Percentiles rank a stretch among this genome's conserved stretches.
Evolutionary conservation across 2,113 vertebrate species (phyloP).

Genomic region (Platycercus adscitus): DNA sequence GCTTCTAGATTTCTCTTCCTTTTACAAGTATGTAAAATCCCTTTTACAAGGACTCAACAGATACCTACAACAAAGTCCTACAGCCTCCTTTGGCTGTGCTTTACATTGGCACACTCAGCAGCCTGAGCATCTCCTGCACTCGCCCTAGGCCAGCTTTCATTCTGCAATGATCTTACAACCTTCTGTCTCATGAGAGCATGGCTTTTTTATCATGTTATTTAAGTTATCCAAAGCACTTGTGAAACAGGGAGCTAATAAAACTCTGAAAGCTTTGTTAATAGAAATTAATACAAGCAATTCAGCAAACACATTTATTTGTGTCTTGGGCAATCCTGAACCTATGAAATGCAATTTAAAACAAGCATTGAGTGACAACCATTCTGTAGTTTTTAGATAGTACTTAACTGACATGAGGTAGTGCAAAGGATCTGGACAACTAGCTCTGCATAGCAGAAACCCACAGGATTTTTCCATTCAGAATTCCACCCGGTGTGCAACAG

Average conservation of each 20-base stretch:
- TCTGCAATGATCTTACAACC: background rate
- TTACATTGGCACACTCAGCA: background rate
- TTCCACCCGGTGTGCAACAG: background rate
- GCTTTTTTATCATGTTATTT: background rate
- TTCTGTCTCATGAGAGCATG: background rate
- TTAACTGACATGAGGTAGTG: background rate
- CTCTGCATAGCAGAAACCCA: background rate
- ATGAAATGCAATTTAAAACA: background rate
- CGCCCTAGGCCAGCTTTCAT: background rate
- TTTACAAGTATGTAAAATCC: background rate
- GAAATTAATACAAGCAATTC: background rate
- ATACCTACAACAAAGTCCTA: background rate
- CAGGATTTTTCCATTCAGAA: conserved; percentile 43
- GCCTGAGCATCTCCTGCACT: background rate
- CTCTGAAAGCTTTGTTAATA: background rate
- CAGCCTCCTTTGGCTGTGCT: background rate
- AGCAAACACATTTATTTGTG: background rate
- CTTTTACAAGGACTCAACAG: background rate
- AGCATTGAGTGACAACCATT: background rate
- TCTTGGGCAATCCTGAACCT: background rate
- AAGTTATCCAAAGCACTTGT: background rate
- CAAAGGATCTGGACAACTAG: background rate
- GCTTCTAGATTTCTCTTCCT: background rate
- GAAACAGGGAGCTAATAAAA: conserved; percentile 15
- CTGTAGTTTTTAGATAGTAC: background rate